These are phyloP conservation scores for Ricordea florida DNA, from an alignment of 92 coral and sea anemone genomes.

Conservation along the genomic window DNA sequence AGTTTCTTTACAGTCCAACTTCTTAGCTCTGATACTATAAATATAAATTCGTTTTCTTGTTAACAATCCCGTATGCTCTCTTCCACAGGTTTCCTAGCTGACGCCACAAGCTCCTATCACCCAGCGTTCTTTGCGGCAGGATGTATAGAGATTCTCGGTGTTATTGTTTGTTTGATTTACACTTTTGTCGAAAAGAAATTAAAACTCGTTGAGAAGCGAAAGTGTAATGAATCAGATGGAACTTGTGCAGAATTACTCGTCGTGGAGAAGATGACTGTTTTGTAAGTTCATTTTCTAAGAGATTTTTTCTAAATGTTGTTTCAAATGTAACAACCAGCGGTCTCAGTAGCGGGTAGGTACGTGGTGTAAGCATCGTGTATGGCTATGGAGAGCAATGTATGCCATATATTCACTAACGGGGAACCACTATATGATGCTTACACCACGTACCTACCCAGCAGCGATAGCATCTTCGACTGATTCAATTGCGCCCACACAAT, in stretches of 20 bases:
- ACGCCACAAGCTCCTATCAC: slow-evolving; percentile 20
- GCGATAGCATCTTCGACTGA: too few species aligned
- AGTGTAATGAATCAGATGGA: neutral
- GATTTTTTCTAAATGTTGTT: too few species aligned
- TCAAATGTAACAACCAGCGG: too few species aligned
- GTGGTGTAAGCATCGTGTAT: too few species aligned
- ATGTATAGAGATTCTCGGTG: slow-evolving; percentile 2
- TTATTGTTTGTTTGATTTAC: neutral
- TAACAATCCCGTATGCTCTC: neutral
- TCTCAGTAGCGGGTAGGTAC: too few species aligned
- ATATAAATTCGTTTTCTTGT: neutral
- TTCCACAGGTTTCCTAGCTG: slow-evolving; percentile 37
- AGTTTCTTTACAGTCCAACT: too few species aligned
- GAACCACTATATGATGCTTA: too few species aligned
- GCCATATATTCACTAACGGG: too few species aligned
- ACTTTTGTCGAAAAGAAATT: neutral
- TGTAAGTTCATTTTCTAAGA: slow-evolving; percentile 17
- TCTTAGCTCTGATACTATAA: neutral
- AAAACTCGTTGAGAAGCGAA: neutral
- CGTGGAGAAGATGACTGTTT: slow-evolving; percentile 13
- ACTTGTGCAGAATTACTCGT: neutral
- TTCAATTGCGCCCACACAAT: too few species aligned
- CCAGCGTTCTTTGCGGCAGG: slow-evolving; percentile 9
- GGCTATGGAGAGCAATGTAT: too few species aligned
- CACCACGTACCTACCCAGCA: too few species aligned